phyloP scores from a whole-genome alignment of 2,113 vertebrate species.

The Cryptoleucopteryx plumbea region DNA sequence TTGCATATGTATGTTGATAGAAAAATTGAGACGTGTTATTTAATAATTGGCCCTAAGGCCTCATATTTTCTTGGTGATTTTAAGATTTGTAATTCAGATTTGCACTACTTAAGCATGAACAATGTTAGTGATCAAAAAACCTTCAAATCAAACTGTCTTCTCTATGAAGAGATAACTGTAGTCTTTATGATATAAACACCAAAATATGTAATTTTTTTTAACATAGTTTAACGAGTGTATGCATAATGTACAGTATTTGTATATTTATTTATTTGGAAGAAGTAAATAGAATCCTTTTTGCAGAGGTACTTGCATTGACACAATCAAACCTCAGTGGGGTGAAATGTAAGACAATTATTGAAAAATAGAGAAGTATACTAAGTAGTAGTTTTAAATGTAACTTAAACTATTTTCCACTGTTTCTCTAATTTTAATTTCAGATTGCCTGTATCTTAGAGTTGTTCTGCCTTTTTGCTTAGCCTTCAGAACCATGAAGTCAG shows the following conservation, averaged over 20 bases:
- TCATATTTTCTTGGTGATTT: neutral
- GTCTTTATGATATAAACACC: neutral
- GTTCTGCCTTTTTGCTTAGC: neutral
- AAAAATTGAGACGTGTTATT: neutral
- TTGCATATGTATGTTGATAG: neutral
- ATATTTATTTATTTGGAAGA: neutral
- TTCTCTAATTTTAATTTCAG: neutral
- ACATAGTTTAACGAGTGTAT: neutral
- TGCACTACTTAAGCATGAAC: neutral
- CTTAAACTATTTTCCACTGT: neutral
- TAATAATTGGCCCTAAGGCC: neutral
- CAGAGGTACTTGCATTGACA: neutral
- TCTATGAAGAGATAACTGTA: neutral
- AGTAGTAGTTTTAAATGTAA: neutral
- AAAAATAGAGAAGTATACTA: neutral
- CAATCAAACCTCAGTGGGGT: neutral
- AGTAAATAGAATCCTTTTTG: neutral
- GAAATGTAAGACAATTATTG: neutral
- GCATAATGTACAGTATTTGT: neutral
- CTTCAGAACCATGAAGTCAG: neutral
- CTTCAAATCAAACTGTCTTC: neutral
- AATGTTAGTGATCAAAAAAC: neutral
- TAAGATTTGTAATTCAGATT: conserved; percentile 18
- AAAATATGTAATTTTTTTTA: neutral
- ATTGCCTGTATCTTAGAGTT: neutral